Evolutionary conservation across 2,888 invertebrate genomes (phyloP).

Genomic region (Lithophane semibrunnea): DNA sequence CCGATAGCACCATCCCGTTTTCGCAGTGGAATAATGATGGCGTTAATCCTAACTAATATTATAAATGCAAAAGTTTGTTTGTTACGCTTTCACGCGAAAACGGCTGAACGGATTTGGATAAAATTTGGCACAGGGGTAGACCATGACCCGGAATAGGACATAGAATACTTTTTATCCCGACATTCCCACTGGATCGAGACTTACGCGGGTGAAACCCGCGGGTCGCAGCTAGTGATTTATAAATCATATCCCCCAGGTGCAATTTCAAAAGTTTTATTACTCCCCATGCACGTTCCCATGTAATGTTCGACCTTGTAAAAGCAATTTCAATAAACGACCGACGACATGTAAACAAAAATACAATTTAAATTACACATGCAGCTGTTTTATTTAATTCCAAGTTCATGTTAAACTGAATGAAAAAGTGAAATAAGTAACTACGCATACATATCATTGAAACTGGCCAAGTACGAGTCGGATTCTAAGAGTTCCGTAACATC

Average conservation of each 20-base stretch:
- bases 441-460: slow-evolving; percentile 42
- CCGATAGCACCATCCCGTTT: too few species aligned
- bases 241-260: slow-evolving; percentile 4
- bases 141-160: too few species aligned
- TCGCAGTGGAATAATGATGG: too few species aligned
- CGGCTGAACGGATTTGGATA: too few species aligned
- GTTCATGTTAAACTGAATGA: slow-evolving; percentile 49
- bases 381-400: slow-evolving; percentile 46
- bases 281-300: background rate
- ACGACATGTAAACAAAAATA: slow-evolving; percentile 26
- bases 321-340: slow-evolving; percentile 23
- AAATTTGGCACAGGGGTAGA: too few species aligned
- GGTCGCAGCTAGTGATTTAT: background rate
- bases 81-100: too few species aligned
- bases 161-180: too few species aligned
- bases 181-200: too few species aligned
- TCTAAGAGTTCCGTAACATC: background rate
- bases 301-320: slow-evolving; percentile 22
- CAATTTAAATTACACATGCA: slow-evolving; percentile 39
- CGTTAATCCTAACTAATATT: too few species aligned
- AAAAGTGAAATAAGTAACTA: slow-evolving; percentile 47
- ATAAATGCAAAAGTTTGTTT: too few species aligned
- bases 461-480: background rate
- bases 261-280: background rate
- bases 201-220: too few species aligned